Evolutionary conservation across 1,140 invertebrate species (phyloP).

Genomic region (Andricus grossulariae): DNA sequence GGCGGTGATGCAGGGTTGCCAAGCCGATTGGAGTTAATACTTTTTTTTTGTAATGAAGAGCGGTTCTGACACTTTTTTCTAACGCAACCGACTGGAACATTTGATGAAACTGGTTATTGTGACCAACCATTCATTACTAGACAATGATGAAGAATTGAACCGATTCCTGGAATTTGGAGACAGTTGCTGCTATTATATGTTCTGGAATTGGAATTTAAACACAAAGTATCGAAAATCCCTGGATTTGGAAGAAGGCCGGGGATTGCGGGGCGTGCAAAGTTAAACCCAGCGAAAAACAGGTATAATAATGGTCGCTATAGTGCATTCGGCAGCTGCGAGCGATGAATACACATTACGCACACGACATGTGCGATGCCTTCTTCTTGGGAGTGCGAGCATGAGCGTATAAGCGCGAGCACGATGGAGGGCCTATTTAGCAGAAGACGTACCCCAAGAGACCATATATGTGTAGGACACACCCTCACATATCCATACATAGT

Average conservation of each 20-base stretch:
- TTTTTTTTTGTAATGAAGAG: too few species aligned
- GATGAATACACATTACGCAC: slow-evolving; percentile 13
- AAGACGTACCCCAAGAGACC: slow-evolving; percentile 21
- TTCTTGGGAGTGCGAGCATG: slow-evolving; percentile 23
- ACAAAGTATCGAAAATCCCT: slow-evolving; percentile 12
- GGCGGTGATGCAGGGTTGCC: slow-evolving; percentile 15
- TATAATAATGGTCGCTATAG: slow-evolving; percentile 27
- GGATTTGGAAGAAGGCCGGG: not conserved
- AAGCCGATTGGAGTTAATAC: not conserved
- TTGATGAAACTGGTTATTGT: too few species aligned
- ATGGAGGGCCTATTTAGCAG: slow-evolving; percentile 17
- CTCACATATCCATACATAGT: not conserved
- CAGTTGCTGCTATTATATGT: too few species aligned
- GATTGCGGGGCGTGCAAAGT: slow-evolving; percentile 24
- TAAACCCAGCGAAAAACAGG: slow-evolving; percentile 30
- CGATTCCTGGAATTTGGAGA: too few species aligned
- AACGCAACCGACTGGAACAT: too few species aligned
- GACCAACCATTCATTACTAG: too few species aligned
- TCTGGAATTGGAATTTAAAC: not conserved
- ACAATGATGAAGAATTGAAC: too few species aligned
- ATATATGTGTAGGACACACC: not conserved
- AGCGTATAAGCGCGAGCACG: not conserved
- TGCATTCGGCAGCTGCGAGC: slow-evolving; percentile 27
- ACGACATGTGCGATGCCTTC: slow-evolving; percentile 26
- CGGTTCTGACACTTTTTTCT: too few species aligned